A percentile compares a stretch with the other conserved stretches of the same genome.
These are phyloP conservation scores for Oscheius sp. DNA, from an alignment of 2,888 invertebrate species.

Conservation along the genomic window DNA sequence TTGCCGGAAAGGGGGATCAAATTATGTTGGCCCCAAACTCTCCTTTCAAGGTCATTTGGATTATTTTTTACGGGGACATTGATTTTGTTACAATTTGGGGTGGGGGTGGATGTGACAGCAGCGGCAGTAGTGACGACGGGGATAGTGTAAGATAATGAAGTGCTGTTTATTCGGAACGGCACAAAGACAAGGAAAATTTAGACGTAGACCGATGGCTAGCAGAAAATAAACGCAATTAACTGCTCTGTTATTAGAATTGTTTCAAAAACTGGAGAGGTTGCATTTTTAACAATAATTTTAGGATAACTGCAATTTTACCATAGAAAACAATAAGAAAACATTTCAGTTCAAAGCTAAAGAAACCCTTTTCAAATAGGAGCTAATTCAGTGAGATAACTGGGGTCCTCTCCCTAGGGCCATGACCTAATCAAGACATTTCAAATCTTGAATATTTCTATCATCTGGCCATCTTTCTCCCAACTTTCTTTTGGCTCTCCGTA, in stretches of 20 bases:
- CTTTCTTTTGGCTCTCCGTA: background rate
- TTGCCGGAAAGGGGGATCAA: too few species aligned
- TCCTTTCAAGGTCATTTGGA: background rate
- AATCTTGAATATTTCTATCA: background rate
- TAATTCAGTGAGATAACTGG: too few species aligned
- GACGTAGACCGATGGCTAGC: background rate
- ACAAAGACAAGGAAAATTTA: background rate
- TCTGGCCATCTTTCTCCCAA: background rate
- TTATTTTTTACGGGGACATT: background rate
- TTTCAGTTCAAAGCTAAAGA: too few species aligned
- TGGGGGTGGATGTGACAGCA: too few species aligned
- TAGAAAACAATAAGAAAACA: too few species aligned
- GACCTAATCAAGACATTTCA: conserved; percentile 11
- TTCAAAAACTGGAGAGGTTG: too few species aligned
- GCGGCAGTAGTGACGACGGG: too few species aligned
- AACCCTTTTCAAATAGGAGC: background rate
- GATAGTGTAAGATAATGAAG: conserved; percentile 5
- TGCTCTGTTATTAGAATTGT: too few species aligned
- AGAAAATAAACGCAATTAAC: background rate
- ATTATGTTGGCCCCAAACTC: background rate
- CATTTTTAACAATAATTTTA: too few species aligned
- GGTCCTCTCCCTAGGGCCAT: conserved; percentile 3
- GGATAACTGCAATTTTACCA: too few species aligned
- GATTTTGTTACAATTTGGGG: background rate
- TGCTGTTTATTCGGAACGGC: conserved; percentile 1